A percentile compares a stretch with the other conserved stretches of the same genome.
These are phyloP conservation scores for Clupea harengus DNA, from an alignment of 2,113 vertebrate genomes.

Conservation along the genomic window DNA sequence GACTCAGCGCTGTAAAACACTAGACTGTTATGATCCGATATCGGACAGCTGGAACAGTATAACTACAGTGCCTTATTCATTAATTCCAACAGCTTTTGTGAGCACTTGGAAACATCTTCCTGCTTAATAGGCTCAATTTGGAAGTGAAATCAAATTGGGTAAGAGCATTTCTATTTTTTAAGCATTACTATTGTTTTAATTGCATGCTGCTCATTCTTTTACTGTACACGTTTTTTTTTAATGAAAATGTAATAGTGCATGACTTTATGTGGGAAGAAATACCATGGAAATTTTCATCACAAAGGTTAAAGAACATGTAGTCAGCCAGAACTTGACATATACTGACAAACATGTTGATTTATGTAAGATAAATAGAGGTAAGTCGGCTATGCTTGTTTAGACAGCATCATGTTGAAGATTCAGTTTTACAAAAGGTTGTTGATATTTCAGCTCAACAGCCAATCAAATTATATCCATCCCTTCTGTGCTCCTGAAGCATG, in stretches of 20 bases:
- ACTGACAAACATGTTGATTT: no score
- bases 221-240: neutral
- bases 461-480: no score
- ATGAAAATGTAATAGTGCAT: neutral
- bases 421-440: no score
- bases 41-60: constrained; percentile 91
- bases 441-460: no score
- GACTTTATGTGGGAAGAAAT: no score
- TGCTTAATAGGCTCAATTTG: constrained; percentile 60
- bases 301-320: no score
- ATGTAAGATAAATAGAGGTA: no score
- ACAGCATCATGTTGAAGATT: no score
- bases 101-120: constrained; percentile 97
- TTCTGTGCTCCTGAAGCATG: no score
- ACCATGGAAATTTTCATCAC: no score
- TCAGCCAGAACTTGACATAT: no score
- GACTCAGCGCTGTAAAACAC: constrained; percentile 89
- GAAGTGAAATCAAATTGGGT: constrained; percentile 24
- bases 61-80: constrained; percentile 92
- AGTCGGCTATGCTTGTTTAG: no score
- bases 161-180: constrained; percentile 17
- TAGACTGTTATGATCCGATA: constrained; percentile 92
- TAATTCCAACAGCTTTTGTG: constrained; percentile 94
- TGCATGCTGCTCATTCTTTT: neutral
- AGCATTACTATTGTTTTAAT: neutral